These are phyloP conservation scores for Bubo blakistoni DNA, from an alignment of 2,113 vertebrate genomes.

Conservation along the genomic window DNA sequence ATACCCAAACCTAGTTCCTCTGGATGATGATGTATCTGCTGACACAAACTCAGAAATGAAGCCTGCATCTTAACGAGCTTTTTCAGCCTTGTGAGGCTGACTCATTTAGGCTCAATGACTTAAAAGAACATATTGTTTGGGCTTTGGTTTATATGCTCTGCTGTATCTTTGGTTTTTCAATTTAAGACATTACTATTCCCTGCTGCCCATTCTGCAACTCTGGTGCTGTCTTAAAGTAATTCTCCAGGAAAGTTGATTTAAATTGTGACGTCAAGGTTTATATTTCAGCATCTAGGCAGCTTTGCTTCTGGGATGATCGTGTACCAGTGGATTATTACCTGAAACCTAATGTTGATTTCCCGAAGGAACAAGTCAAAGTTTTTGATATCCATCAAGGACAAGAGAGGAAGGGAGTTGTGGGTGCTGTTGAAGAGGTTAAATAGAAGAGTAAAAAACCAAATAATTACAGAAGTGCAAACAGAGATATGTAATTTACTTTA, in stretches of 20 bases:
- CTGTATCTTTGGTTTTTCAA: background rate
- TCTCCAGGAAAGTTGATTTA: background rate
- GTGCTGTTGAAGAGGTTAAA: background rate
- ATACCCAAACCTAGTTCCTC: background rate
- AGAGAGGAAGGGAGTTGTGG: background rate
- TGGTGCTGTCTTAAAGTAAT: background rate
- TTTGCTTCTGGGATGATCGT: background rate
- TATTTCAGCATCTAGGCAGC: background rate
- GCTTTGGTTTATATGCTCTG: background rate
- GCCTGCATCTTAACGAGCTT: background rate
- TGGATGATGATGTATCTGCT: background rate
- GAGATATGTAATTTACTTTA: background rate
- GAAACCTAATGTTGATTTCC: background rate
- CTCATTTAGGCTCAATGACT: background rate
- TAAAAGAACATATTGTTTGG: background rate
- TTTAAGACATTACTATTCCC: background rate
- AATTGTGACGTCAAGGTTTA: background rate
- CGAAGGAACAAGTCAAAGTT: background rate
- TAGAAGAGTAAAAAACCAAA: background rate
- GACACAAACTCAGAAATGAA: background rate
- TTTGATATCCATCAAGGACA: background rate
- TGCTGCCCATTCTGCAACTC: background rate
- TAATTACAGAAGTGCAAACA: background rate
- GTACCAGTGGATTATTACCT: background rate
- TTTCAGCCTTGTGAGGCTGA: background rate